Evolutionary conservation across 2,113 vertebrate species (phyloP).

Genomic region (Paradoxurus hermaphroditus): DNA sequence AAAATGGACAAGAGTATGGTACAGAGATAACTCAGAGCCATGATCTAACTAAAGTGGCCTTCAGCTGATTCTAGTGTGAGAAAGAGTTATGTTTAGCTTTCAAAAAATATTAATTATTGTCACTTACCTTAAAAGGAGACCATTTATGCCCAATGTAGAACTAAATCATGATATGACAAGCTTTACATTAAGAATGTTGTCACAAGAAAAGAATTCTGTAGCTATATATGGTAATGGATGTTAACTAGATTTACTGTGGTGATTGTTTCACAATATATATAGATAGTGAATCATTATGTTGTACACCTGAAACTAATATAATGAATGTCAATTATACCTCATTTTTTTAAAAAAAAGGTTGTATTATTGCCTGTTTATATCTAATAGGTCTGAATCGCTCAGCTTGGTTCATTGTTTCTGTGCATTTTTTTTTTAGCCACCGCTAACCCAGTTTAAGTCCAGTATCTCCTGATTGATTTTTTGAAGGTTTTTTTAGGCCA

Average conservation of each 20-base stretch:
- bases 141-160: neutral
- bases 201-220: neutral
- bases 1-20: neutral
- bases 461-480: neutral
- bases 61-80: neutral
- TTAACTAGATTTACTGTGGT: neutral
- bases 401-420: neutral
- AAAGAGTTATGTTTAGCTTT: neutral
- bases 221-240: neutral
- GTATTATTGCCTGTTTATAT: neutral
- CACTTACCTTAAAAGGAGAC: neutral
- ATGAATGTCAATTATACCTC: neutral
- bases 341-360: neutral
- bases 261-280: neutral
- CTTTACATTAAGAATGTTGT: neutral
- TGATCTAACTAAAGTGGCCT: neutral
- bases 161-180: neutral
- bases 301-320: neutral
- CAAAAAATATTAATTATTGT: neutral
- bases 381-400: neutral
- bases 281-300: neutral
- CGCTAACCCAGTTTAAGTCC: neutral
- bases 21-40: neutral
- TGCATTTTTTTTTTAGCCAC: neutral
- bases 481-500: neutral